Evolutionary conservation across 37 sponge, comb jelly and placozoan species (phyloP), one percentile per base, ranked within the genome.

Genomic region (Aplysina aerophoba): DNA sequence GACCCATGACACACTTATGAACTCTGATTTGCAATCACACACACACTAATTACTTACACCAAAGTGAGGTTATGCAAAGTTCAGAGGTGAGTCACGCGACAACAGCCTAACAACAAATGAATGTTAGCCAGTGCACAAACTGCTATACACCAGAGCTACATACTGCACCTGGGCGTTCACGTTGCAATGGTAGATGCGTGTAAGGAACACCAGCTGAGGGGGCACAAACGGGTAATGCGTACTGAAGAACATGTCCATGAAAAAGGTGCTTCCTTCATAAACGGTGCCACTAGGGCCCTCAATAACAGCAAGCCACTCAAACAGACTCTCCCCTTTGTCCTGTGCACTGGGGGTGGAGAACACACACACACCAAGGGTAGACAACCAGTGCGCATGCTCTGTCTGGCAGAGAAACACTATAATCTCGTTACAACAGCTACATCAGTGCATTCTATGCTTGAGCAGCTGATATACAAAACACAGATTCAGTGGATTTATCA

Each of bases 211-310:
- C 21, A 81, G 59, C 21, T 41, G 54, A 15, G 81, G 81, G 4
- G 81, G 60, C 15, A 55, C 21, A 24, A 58, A 15, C 20, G 81
- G 81, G 35, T 81, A 81, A 3, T 81, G 30, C 0, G 27, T 25
- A 33, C 59, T 34, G 25, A 81, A 81, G 17, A 53, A 60, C 60
- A 81, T 50, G 17, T 41, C 53, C 36, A 81, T 34, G 61, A 61
- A 50, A 62, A 81, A 81, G 34, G 20, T 58, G 21, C 60, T 59
- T 81, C 81, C 62, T 81, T 81, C 81, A 11, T 75, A 75, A 75
- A 75, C 78, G 1, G 54, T 75, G 1, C 40, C 11, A 44, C 44
- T 31, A 0, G 78, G 78, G 37, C 78, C 78, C 11, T 31, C n/a
- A 16, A 75, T 40, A n/a, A 75, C 54, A n/a, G 78, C 78, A 75